Base-by-base conservation (phyloP, 2,888 invertebrate species). In the Sthenelais limicola region DNA sequence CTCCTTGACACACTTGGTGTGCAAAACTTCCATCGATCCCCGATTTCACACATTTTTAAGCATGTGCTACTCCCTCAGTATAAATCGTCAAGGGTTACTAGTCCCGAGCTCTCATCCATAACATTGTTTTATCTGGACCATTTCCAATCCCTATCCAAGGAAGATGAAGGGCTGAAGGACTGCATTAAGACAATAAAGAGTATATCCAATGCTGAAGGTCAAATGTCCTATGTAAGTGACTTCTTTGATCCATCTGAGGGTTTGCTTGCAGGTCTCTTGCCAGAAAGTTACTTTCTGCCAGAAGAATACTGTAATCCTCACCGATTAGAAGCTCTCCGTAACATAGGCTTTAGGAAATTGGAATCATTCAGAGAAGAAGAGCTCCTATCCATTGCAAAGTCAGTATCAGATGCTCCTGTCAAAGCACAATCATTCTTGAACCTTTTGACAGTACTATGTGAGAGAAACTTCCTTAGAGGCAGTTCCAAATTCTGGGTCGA, bases 51-150 rank as follows among this genome's bases (percentile, higher is more conserved):
- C 26, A 74, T 48, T 28, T 33, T 56, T 26, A 21, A 28, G 18
- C 68, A 72, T 24, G 32, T 77, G 24, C 26, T 77, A 18, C 72
- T 51, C 9, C 73, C 76, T 21, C 33, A 76, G 35, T 73, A 80
- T 0, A 76, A 80, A 49, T 74, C 74, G 0, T 78, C 75, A 21
- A 72, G 78, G 1, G 77, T 77, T 49, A 48, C 26, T 12, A n/a
- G 18, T 5, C 49, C 48, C 0, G 72, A 80, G 0, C 73, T 80
- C 4, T 67, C 76, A 47, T 43, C 28, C 15, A 35, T 80, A 12
- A 80, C 78, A 76, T 30, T 77, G 21, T 73, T 73, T 69, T 71
- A 76, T 7, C 71, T 80, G 0, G 51, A 71, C 28, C 72, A 81
- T 72, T 74, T 74, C 66, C 52, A 74, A 26, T 30, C 38, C 43